Conservation (phyloP, 2,888 invertebrate species). For the Fabriciana adippe region DNA sequence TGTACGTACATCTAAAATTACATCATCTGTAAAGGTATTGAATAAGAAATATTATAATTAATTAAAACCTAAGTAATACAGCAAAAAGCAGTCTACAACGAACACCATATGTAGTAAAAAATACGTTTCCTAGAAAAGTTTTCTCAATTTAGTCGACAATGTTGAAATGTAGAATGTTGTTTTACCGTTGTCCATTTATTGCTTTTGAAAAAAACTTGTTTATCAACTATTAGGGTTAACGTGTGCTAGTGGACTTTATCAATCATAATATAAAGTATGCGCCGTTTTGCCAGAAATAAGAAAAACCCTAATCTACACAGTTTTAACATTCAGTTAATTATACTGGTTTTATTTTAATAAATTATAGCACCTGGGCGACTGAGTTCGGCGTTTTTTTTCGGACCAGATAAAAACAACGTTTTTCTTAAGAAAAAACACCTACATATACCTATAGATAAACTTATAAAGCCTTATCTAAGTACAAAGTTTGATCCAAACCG, state of each 20-base stretch:
- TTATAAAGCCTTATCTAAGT: too few species aligned
- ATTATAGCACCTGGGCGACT: too few species aligned
- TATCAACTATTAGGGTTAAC: conserved; percentile 24
- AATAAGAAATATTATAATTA: conserved; percentile 1
- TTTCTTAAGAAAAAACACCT: too few species aligned
- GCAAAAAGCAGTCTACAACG: conserved; percentile 5
- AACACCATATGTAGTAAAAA: conserved; percentile 6
- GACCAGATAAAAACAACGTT: too few species aligned
- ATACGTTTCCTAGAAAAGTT: conserved; percentile 31
- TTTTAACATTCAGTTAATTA: too few species aligned
- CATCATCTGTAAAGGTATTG: neutral
- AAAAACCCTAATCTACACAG: too few species aligned
- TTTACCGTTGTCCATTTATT: conserved; percentile 40
- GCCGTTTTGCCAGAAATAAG: neutral
- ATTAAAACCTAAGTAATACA: conserved; percentile 9
- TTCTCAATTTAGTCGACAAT: conserved; percentile 32
- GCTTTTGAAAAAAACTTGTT: conserved; percentile 35
- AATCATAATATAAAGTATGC: neutral
- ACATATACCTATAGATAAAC: too few species aligned
- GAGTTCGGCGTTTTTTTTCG: too few species aligned
- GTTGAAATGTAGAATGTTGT: conserved; percentile 41
- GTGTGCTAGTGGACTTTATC: conserved; percentile 4
- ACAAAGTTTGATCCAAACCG: too few species aligned
- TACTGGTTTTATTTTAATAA: too few species aligned
- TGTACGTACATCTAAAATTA: conserved; percentile 4